Evolutionary conservation across 2,113 vertebrate species (phyloP), one percentile per base, ranked within the genome.

Genomic region (Galbula dea): DNA sequence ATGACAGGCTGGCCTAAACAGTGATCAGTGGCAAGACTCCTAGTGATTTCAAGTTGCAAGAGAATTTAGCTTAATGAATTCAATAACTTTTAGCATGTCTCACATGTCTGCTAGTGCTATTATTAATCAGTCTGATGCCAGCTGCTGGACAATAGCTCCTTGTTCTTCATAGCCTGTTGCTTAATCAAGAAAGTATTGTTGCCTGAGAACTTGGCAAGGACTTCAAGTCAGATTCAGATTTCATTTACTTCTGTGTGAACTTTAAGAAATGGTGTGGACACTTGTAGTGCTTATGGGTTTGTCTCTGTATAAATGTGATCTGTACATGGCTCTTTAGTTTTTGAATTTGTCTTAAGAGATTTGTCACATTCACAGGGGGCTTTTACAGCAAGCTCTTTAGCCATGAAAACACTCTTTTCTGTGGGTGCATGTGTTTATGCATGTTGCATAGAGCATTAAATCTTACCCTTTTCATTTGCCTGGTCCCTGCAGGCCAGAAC

Each of bases 121-220:
- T 89, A 78, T 86, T 96, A 95, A 92, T 95, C 90, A 96, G 69
- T 41, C 61, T 82, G 21, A 86, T 94, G 71, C 87, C 87, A 95
- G 79, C 34, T 94, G 54, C 90, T 90, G 88, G 90, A 97, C 85
- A 92, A 94, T 89, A 87, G 59, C 46, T 93, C 63, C 77, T 90
- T 93, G 52, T 95, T 85, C 67, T 92, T 89, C 58, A 62, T 34
- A 51, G 62, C 46, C 63, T 85, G 21, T 86, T 94, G 52, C 71
- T 97, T 95, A 96, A 94, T 95, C 87, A 95, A 75, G 77, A 93
- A 88, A 73, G 79, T 86, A 90, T 93, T 95, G 89, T 96, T 96
- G 80, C 85, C 39, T 61, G 51, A 85, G 89, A 96, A 88, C 46
- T 82, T 95, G 96, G 87, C 93, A 90, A 78, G 75, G 78, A 61